Percentiles rank a stretch among this genome's conserved stretches.
Conservation (phyloP, 2,888 invertebrate genomes). For the Azorinus chamasolen region DNA sequence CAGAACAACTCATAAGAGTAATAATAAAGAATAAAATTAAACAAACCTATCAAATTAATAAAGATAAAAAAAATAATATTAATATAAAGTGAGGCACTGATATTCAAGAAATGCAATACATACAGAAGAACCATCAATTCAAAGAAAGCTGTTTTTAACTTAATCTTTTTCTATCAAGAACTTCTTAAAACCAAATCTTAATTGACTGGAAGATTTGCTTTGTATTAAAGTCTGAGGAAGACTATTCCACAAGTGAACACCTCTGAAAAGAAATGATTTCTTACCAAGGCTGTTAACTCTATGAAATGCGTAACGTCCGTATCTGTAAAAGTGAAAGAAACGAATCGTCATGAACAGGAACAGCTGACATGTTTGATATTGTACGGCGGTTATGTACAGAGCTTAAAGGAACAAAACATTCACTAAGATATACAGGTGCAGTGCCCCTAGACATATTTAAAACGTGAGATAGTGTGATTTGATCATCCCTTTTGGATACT, state of each 20-base stretch:
- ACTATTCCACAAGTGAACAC: neutral
- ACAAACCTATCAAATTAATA: too few species aligned
- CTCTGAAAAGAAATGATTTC: slow-evolving; percentile 3
- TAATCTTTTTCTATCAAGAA: too few species aligned
- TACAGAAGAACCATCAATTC: too few species aligned
- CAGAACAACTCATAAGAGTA: too few species aligned
- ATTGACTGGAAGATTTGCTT: too few species aligned
- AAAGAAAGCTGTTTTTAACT: too few species aligned
- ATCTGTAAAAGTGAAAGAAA: neutral
- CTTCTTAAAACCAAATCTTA: too few species aligned
- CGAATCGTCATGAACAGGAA: neutral
- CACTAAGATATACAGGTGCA: neutral
- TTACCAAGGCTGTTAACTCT: neutral
- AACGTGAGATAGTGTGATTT: slow-evolving; percentile 3
- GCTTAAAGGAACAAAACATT: slow-evolving; percentile 4
- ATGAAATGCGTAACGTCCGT: too few species aligned
- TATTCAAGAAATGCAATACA: too few species aligned
- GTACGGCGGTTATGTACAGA: neutral
- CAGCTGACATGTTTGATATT: neutral
- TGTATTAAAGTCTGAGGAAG: neutral
- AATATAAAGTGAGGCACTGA: too few species aligned
- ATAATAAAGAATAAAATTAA: too few species aligned
- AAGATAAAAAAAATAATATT: too few species aligned
- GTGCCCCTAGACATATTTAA: neutral
- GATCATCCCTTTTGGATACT: slow-evolving; percentile 8